Evolutionary conservation across 2,888 invertebrate species (phyloP), one percentile per base, ranked within the genome.

Genomic region (Opisthograptis luteolata): DNA sequence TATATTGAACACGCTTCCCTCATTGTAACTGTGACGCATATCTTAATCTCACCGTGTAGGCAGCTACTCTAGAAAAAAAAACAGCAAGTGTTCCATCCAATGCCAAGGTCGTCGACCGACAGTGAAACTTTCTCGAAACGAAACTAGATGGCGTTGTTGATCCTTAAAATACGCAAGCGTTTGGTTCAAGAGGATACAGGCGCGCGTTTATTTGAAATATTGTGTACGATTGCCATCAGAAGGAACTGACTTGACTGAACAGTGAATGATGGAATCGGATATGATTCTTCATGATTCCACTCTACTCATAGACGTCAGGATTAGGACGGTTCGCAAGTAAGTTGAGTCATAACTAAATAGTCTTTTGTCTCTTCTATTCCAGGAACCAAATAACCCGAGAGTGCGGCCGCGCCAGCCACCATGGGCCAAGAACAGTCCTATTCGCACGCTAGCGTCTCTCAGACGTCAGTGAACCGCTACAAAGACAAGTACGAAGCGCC

Each of bases 211-310:
- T 2, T 7, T 9, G 5, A 1, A 0, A n/a, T n/a, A n/a, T 0
- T 19, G 14, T 3, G n/a, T 6, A 1, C 28, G 42, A 7, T 58
- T 74, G 74, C 75, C 75, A 76, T 77, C 76, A 77, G 76, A 55
- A 78, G 73, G 87, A 88, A 87, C 88, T 88, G 87, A 88, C 88
- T 89, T 87, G 87, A 89, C 87, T 88, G 87, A 88, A 88, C 88
- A 87, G 89, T 82, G 88, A 71, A 64, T 90, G 88, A 88, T 88
- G 88, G 87, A 32, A 46, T 76, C 51, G 82, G 83, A 82, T 64
- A 83, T 83, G 81, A 83, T 71, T 74, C 66, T 66, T 52, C 55
- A 68, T 85, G 84, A 85, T 84, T 85, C 65, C 58, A 62, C 58
- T 68, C 73, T 81, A 63, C 84, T 84, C 85, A n/a, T n/a, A n/a